Conservation (phyloP, 2,797 vertebrate species). For the Sylvilagus floridanus region DNA sequence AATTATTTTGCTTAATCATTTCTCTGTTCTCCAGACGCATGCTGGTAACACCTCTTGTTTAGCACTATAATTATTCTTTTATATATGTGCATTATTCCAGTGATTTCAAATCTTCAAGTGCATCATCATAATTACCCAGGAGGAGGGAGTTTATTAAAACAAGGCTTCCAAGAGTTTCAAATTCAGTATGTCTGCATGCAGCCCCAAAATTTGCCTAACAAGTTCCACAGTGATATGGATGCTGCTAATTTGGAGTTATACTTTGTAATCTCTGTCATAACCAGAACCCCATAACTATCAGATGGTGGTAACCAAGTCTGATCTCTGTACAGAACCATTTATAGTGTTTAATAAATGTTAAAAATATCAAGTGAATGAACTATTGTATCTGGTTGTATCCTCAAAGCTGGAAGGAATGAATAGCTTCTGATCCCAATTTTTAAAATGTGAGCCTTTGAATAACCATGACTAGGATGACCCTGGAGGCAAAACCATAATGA, state of each 20-base stretch:
- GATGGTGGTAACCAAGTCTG: neutral
- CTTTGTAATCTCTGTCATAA: neutral
- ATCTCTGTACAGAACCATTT: neutral
- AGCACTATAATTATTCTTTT: neutral
- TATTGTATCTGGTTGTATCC: neutral
- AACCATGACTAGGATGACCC: neutral
- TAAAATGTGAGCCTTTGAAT: constrained; percentile 43
- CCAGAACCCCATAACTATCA: neutral
- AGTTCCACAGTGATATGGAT: neutral
- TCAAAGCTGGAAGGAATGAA: neutral
- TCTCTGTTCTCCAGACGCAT: constrained; percentile 22
- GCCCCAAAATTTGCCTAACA: neutral
- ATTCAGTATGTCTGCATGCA: neutral
- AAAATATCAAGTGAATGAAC: constrained; percentile 12
- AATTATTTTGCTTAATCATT: neutral
- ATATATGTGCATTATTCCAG: neutral
- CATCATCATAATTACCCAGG: neutral
- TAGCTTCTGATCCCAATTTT: neutral
- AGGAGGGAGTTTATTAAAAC: neutral
- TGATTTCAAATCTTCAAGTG: neutral
- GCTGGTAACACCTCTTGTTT: neutral
- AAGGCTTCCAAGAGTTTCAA: neutral
- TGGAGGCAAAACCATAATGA: neutral
- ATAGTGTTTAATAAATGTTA: neutral
- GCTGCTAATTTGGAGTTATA: neutral